Percentiles rank a stretch among this genome's conserved stretches.
phyloP scores from a whole-genome alignment of 2,797 vertebrate species.

The Pteropus rufus region DNA sequence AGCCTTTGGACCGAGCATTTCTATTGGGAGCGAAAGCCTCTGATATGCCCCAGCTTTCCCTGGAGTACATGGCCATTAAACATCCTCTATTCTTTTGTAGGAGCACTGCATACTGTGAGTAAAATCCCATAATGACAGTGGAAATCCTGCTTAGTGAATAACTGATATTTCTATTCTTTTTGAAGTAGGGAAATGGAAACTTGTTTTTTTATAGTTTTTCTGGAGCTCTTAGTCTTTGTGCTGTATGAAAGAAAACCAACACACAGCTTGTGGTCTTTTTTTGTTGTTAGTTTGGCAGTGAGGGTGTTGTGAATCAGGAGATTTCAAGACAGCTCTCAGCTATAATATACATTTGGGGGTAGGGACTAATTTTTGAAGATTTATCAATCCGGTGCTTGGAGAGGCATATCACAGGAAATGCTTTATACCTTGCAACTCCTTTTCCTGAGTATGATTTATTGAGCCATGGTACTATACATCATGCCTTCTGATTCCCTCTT shows the following conservation, averaged over 20 bases:
- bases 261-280: slow-evolving; percentile 64
- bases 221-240: slow-evolving; percentile 54
- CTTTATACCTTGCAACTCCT: slow-evolving; percentile 69
- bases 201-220: slow-evolving; percentile 65
- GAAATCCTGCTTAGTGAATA: slow-evolving; percentile 59
- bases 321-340: slow-evolving; percentile 5
- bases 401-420: slow-evolving; percentile 73
- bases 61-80: background rate
- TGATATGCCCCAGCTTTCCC: background rate
- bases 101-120: background rate
- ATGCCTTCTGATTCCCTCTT: slow-evolving; percentile 44
- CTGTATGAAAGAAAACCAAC: slow-evolving; percentile 67
- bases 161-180: slow-evolving; percentile 60
- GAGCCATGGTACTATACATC: slow-evolving; percentile 62
- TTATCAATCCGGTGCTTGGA: slow-evolving; percentile 70
- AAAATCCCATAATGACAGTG: slow-evolving; percentile 65
- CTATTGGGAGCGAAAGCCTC: background rate
- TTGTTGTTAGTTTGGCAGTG: slow-evolving; percentile 49
- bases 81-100: background rate
- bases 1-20: background rate
- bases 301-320: slow-evolving; percentile 53
- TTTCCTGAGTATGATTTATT: slow-evolving; percentile 73
- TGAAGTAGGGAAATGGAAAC: slow-evolving; percentile 61
- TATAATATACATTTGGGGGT: slow-evolving; percentile 58
- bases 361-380: slow-evolving; percentile 76